These are phyloP conservation scores for Amphimallon solstitiale DNA, from an alignment of 2,888 invertebrate species.

Conservation along the genomic window DNA sequence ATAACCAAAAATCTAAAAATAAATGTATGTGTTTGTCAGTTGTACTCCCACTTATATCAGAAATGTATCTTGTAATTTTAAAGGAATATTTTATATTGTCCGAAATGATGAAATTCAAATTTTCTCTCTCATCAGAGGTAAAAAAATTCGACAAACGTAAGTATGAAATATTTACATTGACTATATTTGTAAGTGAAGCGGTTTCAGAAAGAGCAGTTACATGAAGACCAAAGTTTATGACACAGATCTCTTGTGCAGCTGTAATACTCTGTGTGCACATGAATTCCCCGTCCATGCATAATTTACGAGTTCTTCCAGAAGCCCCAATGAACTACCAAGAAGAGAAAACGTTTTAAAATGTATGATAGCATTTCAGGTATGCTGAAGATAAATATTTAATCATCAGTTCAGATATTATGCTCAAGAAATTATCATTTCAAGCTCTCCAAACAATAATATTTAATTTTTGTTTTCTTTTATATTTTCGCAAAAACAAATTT, in stretches of 20 bases:
- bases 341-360: slow-evolving; percentile 40
- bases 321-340: slow-evolving; percentile 23
- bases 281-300: slow-evolving; percentile 42
- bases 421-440: slow-evolving; percentile 34
- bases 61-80: too few relatives aligned
- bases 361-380: slow-evolving; percentile 39
- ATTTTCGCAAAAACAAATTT: too few relatives aligned
- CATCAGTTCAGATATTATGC: slow-evolving; percentile 35
- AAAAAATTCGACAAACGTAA: not conserved
- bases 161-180: slow-evolving; percentile 31
- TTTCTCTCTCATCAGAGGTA: not conserved
- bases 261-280: slow-evolving; percentile 39
- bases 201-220: slow-evolving; percentile 37
- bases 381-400: slow-evolving; percentile 39
- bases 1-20: too few relatives aligned
- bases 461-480: slow-evolving; percentile 30
- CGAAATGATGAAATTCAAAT: not conserved
- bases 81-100: too few relatives aligned
- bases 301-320: slow-evolving; percentile 36
- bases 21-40: too few relatives aligned
- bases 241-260: slow-evolving; percentile 36
- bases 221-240: slow-evolving; percentile 42
- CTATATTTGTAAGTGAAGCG: slow-evolving; percentile 36
- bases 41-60: too few relatives aligned
- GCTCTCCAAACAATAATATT: slow-evolving; percentile 17